A percentile compares a stretch with the other conserved stretches of the same genome.
Evolutionary conservation across 2,888 invertebrate genomes (phyloP).

Genomic region (Deilephila elpenor): DNA sequence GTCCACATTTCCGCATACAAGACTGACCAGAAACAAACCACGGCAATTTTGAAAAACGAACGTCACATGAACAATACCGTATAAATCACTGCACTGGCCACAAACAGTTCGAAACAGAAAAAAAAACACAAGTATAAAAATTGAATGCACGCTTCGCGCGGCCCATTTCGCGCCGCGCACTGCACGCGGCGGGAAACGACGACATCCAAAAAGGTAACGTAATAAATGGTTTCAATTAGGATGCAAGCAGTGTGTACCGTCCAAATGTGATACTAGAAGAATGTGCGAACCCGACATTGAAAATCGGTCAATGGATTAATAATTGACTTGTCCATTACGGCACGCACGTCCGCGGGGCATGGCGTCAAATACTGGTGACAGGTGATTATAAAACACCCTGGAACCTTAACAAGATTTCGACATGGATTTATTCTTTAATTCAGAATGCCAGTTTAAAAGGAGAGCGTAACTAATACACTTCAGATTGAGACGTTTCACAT

Average conservation of each 20-base stretch:
- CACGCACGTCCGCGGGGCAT: slow-evolving; percentile 13
- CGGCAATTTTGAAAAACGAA: neutral
- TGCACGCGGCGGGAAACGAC: slow-evolving; percentile 54
- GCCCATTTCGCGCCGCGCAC: slow-evolving; percentile 56
- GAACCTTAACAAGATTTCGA: neutral
- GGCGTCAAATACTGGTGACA: neutral
- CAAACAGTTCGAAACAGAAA: slow-evolving; percentile 29
- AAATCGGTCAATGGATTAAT: slow-evolving; percentile 73
- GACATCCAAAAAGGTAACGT: slow-evolving; percentile 58
- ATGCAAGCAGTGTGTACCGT: slow-evolving; percentile 60
- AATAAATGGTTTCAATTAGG: slow-evolving; percentile 63
- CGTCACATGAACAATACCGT: slow-evolving; percentile 36
- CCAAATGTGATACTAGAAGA: slow-evolving; percentile 60
- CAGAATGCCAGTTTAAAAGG: neutral
- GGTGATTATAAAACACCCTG: slow-evolving; percentile 6
- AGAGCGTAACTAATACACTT: neutral
- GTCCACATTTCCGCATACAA: neutral
- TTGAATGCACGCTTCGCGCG: slow-evolving; percentile 58
- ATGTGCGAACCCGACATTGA: slow-evolving; percentile 50
- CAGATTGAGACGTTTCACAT: neutral
- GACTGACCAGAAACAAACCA: neutral
- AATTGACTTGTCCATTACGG: slow-evolving; percentile 58
- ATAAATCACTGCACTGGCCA: slow-evolving; percentile 47
- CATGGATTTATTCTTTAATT: neutral
- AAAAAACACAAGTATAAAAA: slow-evolving; percentile 44